A percentile compares a stretch with the other conserved stretches of the same genome.
Conservation (phyloP, 1,140 invertebrate genomes). For the Drosophila triauraria region DNA sequence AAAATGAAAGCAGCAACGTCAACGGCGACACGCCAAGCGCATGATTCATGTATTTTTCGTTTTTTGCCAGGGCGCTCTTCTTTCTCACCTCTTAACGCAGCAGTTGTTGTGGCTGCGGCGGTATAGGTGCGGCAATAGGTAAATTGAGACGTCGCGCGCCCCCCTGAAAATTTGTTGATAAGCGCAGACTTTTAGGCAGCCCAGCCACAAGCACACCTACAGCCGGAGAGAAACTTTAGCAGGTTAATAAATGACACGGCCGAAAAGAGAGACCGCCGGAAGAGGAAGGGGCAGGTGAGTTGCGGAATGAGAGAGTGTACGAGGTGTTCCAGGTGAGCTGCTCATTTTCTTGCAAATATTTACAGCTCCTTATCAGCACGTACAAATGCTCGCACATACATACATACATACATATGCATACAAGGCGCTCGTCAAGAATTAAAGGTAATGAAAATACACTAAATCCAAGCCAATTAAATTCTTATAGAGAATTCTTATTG, state of each 20-base stretch:
- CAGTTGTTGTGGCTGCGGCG: slow-evolving; percentile 2
- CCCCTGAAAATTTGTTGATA: slow-evolving; percentile 57
- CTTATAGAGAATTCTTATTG: too few relatives aligned
- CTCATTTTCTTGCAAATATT: slow-evolving; percentile 67
- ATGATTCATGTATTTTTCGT: slow-evolving; percentile 70
- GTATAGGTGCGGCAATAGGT: slow-evolving; percentile 60
- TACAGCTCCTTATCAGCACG: slow-evolving; percentile 61
- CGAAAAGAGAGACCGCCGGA: not conserved
- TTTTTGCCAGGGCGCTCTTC: slow-evolving; percentile 32
- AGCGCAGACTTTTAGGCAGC: slow-evolving; percentile 54
- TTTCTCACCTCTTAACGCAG: slow-evolving; percentile 21
- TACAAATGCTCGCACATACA: slow-evolving; percentile 13
- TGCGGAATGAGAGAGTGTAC: not conserved
- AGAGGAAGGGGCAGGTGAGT: not conserved
- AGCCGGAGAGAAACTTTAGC: not conserved
- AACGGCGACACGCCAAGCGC: slow-evolving; percentile 55
- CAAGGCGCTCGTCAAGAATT: too few relatives aligned
- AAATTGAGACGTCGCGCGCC: slow-evolving; percentile 48
- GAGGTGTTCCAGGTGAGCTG: slow-evolving; percentile 9
- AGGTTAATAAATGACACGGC: slow-evolving; percentile 16
- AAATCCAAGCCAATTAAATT: not conserved
- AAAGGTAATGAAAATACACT: not conserved
- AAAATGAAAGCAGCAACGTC: slow-evolving; percentile 17
- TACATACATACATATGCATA: too few relatives aligned
- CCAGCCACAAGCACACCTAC: slow-evolving; percentile 10